A percentile compares a stretch with the other conserved stretches of the same genome.
Evolutionary conservation across 2,888 invertebrate species (phyloP).

Genomic region (Temnothorax unifasciatus): DNA sequence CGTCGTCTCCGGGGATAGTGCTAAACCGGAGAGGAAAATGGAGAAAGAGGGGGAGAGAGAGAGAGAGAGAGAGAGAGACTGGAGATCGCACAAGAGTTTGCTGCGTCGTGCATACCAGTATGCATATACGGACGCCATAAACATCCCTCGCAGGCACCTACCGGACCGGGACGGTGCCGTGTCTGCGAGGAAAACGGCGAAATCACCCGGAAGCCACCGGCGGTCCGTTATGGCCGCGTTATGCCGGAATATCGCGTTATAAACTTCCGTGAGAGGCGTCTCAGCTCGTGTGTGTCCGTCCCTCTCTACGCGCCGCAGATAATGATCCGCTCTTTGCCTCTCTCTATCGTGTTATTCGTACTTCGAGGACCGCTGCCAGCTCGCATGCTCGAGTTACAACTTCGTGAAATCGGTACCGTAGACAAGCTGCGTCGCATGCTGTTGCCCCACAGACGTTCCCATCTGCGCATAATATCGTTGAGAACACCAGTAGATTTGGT

Average conservation of each 20-base stretch:
- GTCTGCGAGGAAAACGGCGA: constrained; percentile 63
- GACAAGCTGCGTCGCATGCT: constrained; percentile 1
- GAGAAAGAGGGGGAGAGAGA: background rate
- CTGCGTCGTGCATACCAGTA: constrained; percentile 32
- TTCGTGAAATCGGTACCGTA: constrained; percentile 40
- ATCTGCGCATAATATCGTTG: constrained; percentile 31
- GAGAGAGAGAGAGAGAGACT: background rate
- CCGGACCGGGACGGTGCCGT: constrained; percentile 44
- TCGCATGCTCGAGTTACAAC: constrained; percentile 36
- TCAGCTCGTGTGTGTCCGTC: constrained; percentile 27
- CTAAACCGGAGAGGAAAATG: constrained; percentile 50
- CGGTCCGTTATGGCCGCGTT: constrained; percentile 56
- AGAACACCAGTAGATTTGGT: constrained; percentile 22
- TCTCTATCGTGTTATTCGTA: constrained; percentile 48
- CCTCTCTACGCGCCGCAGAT: constrained; percentile 53
- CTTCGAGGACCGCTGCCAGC: constrained; percentile 17
- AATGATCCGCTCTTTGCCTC: constrained; percentile 60
- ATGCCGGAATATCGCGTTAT: constrained; percentile 54
- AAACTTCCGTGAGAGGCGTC: constrained; percentile 64
- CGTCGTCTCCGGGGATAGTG: constrained; percentile 35
- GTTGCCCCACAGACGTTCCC: constrained; percentile 7
- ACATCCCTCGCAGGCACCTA: constrained; percentile 57
- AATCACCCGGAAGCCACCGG: constrained; percentile 64
- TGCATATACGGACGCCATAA: constrained; percentile 58
- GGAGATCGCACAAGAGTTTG: constrained; percentile 52